Evolutionary conservation across 2,888 invertebrate species (phyloP).

Genomic region (Neelides folsomi): DNA sequence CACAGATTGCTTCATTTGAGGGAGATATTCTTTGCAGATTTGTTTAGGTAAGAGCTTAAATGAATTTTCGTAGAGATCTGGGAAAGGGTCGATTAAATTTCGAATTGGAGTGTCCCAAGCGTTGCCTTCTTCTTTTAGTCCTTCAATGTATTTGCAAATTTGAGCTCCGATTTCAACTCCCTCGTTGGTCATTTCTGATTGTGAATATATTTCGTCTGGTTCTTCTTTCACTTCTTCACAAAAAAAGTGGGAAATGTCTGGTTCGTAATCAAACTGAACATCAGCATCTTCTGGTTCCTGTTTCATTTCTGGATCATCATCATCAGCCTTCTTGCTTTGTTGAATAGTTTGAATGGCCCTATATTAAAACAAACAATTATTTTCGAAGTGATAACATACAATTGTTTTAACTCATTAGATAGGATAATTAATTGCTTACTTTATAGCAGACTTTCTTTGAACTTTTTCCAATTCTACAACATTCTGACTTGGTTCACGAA

Average conservation of each 20-base stretch:
- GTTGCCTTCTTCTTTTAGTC: constrained; percentile 1
- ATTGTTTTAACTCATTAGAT: neutral
- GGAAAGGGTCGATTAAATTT: constrained; percentile 10
- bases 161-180: neutral
- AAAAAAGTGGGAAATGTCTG: neutral
- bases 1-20: constrained; percentile 7
- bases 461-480: neutral
- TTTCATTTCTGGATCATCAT: neutral
- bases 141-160: neutral
- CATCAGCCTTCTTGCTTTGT: neutral
- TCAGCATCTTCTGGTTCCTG: neutral
- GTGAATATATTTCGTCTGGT: neutral
- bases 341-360: neutral
- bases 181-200: too few species aligned
- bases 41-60: constrained; percentile 3
- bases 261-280: neutral
- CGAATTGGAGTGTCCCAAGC: constrained; percentile 17
- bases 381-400: neutral
- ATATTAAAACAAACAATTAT: constrained; percentile 1
- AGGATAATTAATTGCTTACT: neutral
- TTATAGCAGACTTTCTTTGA: constrained; percentile 4
- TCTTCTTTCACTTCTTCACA: neutral
- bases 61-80: constrained; percentile 1
- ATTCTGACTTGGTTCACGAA: neutral
- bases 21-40: constrained; percentile 3